These are phyloP conservation scores for Lordiphosa fenestrarum DNA, from an alignment of 2,888 invertebrate species.

Conservation along the genomic window DNA sequence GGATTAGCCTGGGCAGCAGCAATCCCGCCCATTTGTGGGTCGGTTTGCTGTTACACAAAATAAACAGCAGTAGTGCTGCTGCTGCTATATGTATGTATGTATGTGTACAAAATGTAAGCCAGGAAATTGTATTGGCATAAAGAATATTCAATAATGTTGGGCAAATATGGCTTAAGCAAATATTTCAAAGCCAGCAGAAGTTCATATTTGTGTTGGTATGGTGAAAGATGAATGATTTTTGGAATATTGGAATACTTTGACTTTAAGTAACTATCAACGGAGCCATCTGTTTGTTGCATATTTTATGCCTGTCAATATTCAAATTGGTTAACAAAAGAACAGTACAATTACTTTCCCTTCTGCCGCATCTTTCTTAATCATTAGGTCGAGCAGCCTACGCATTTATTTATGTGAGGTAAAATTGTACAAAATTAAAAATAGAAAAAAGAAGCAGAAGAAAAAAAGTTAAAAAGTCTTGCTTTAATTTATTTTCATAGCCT, in stretches of 20 bases:
- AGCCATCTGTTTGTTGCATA: neutral
- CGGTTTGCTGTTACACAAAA: conserved; percentile 42
- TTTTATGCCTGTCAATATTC: neutral
- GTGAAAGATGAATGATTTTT: too few species aligned
- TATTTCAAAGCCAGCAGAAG: conserved; percentile 29
- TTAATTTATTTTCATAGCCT: too few species aligned
- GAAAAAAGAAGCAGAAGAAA: conserved; percentile 10
- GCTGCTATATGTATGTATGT: neutral
- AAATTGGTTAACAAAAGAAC: neutral
- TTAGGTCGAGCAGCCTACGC: conserved; percentile 20
- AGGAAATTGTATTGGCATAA: conserved; percentile 39
- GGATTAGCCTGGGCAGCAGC: conserved; percentile 49
- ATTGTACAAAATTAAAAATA: conserved; percentile 46
- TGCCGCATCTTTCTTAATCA: conserved; percentile 13
- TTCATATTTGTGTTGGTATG: conserved; percentile 28
- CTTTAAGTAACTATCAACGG: too few species aligned
- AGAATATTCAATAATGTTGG: conserved; percentile 55
- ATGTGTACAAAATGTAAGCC: conserved; percentile 10
- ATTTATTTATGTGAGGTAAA: conserved; percentile 36
- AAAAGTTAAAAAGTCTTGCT: neutral
- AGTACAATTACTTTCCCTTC: neutral
- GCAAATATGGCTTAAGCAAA: conserved; percentile 53
- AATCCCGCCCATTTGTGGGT: conserved; percentile 36
- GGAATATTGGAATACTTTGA: too few species aligned
- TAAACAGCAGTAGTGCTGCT: conserved; percentile 38